Conservation (phyloP, 2,797 vertebrate genomes). For the Molothrus aeneus region DNA sequence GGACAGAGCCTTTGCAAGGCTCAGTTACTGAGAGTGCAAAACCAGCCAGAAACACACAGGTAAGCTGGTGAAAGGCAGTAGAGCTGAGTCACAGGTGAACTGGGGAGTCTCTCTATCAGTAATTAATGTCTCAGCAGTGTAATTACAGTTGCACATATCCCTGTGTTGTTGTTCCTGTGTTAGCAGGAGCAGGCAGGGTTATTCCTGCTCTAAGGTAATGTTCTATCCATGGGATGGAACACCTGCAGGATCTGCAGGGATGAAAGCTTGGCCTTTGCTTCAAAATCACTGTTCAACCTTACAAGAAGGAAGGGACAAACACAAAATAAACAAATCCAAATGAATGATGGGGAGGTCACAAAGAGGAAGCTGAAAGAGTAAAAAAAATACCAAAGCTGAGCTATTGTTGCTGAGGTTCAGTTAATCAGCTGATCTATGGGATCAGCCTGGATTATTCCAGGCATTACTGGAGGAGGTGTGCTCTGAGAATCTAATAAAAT, state of each 20-base stretch:
- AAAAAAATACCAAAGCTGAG: neutral
- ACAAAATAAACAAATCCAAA: neutral
- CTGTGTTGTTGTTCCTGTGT: neutral
- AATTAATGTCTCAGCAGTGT: neutral
- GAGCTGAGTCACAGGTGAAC: neutral
- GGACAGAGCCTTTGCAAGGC: neutral
- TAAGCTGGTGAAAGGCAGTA: neutral
- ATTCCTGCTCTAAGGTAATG: neutral
- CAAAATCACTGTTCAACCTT: neutral
- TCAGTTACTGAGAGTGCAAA: neutral
- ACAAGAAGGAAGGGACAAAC: neutral
- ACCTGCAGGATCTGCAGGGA: neutral
- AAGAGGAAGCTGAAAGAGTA: neutral
- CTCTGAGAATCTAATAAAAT: constrained; percentile 4
- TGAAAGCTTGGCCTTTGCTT: neutral
- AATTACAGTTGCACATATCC: neutral
- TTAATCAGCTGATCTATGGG: constrained; percentile 9
- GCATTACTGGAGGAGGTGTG: neutral
- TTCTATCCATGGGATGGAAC: neutral
- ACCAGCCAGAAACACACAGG: neutral
- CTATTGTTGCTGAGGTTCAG: constrained; percentile 6
- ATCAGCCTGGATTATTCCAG: constrained; percentile 14
- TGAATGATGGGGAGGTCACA: neutral
- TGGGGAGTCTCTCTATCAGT: neutral
- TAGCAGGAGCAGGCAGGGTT: neutral